Conservation (phyloP, 2,797 vertebrate species). For the Cyprinodon diabolis region DNA sequence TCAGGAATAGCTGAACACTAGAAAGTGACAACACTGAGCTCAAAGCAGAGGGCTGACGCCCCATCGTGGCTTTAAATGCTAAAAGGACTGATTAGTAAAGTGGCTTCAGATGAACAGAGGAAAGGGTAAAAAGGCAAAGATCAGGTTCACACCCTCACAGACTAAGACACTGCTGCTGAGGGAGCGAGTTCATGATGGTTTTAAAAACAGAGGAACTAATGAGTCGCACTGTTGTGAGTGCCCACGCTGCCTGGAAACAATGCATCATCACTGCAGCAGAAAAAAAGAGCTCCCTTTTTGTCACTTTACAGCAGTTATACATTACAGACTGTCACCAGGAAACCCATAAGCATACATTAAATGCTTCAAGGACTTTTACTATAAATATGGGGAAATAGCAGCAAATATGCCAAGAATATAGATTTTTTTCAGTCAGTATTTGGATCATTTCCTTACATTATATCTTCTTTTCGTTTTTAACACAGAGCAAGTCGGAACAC, state of each 20-base stretch:
- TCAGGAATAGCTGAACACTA: conserved; percentile 4
- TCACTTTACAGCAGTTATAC: neutral
- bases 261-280: neutral
- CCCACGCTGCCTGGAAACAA: conserved; percentile 10
- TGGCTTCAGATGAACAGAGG: conserved; percentile 6
- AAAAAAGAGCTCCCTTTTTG: neutral
- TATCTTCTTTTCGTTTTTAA: neutral
- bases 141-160: conserved; percentile 2
- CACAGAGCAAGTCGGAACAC: neutral
- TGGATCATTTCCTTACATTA: neutral
- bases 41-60: neutral
- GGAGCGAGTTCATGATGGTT: neutral
- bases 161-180: neutral
- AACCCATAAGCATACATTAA: neutral
- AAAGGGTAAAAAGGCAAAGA: neutral
- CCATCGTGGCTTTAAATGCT: neutral
- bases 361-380: neutral
- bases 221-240: neutral
- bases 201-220: conserved; percentile 1
- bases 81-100: neutral
- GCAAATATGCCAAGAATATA: neutral
- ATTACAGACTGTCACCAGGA: neutral
- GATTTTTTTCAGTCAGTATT: neutral
- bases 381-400: neutral
- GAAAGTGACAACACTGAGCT: neutral